Conservation (phyloP, 2,888 invertebrate genomes). For the Chalcis sispes region DNA sequence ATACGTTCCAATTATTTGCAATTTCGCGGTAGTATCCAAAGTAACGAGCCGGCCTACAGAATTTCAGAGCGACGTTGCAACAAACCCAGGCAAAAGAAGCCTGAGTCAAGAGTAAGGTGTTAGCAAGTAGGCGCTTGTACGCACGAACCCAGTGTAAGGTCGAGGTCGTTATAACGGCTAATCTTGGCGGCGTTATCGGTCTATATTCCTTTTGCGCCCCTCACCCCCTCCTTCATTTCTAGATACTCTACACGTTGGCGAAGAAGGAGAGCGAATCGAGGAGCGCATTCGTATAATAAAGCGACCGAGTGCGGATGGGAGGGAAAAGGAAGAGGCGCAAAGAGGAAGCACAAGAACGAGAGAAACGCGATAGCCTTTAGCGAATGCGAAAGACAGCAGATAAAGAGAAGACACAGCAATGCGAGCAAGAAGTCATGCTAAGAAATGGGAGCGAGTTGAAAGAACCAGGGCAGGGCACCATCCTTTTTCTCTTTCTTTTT, state of each 20-base stretch:
- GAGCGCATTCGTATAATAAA: slow-evolving; percentile 17
- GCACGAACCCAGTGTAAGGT: slow-evolving; percentile 50
- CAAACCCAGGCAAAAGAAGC: too few relatives aligned
- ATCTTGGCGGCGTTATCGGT: slow-evolving; percentile 62
- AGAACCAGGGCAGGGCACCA: slow-evolving; percentile 51
- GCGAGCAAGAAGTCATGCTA: slow-evolving; percentile 11
- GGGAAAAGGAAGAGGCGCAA: slow-evolving; percentile 24
- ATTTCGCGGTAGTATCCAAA: too few relatives aligned
- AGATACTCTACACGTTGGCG: slow-evolving; percentile 20
- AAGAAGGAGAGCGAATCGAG: too few relatives aligned
- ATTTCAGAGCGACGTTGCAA: too few relatives aligned
- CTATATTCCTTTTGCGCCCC: neutral
- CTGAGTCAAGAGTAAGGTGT: neutral
- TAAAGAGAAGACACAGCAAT: slow-evolving; percentile 14
- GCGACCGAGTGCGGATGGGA: slow-evolving; percentile 6
- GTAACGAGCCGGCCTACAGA: too few relatives aligned
- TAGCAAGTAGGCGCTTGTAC: neutral
- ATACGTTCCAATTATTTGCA: too few relatives aligned
- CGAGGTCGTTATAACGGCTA: slow-evolving; percentile 64
- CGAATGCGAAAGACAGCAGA: slow-evolving; percentile 54
- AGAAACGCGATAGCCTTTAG: slow-evolving; percentile 48
- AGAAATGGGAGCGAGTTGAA: slow-evolving; percentile 34
- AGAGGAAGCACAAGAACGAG: slow-evolving; percentile 60
- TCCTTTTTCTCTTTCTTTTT: too few relatives aligned
- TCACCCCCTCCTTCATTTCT: slow-evolving; percentile 1